Evolutionary conservation across 2,113 vertebrate genomes (phyloP).

Genomic region (Oreochromis aureus): DNA sequence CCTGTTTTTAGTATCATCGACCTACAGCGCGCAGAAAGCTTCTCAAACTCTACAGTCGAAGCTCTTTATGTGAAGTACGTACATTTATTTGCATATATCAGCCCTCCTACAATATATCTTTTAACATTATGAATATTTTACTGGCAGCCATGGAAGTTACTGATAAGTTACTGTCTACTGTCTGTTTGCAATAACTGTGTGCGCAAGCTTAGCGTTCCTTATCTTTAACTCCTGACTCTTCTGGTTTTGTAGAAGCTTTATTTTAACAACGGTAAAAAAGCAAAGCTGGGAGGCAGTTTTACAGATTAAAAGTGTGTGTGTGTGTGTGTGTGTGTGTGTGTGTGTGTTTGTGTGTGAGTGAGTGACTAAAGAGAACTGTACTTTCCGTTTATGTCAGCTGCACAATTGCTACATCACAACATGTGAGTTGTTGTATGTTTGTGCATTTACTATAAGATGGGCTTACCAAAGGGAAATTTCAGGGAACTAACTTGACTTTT

Average conservation of each 20-base stretch:
- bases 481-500: not conserved
- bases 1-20: not conserved
- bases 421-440: slow-evolving; percentile 2
- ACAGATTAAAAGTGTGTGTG: not conserved
- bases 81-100: not conserved
- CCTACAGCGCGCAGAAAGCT: fast-evolving
- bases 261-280: not conserved
- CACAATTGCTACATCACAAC: not conserved
- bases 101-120: not conserved
- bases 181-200: not conserved
- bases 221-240: fast-evolving
- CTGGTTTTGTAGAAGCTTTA: not conserved
- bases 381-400: not conserved
- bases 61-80: not conserved
- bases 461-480: not conserved
- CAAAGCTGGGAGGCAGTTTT: fast-evolving
- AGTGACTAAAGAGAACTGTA: not conserved
- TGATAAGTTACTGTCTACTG: not conserved
- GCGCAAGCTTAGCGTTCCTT: not conserved
- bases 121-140: not conserved
- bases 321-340: not conserved
- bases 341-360: not conserved
- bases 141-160: not conserved
- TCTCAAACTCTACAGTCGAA: not conserved
- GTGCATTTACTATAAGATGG: not conserved